Base-by-base conservation (phyloP, 2,888 invertebrate genomes). In the Limnephilus auricula region DNA sequence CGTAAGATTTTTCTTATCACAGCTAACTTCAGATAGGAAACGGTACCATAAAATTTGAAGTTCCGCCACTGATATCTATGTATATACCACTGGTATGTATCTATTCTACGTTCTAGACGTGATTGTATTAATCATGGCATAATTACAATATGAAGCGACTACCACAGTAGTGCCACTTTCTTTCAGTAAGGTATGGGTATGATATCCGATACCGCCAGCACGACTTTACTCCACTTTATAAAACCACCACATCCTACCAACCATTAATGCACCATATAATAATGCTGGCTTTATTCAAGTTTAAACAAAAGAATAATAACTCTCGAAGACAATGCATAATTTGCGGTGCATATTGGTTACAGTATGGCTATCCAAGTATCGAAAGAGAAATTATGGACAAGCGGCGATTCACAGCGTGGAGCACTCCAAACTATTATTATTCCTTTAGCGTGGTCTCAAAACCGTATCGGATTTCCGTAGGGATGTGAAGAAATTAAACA, bases 191-290 rank as follows among this genome's bases (percentile, higher is more conserved):
- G 65, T 25, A 9, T 65, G 34, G 79, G 37, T 34, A 30, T 78
- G 87, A 88, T 88, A 88, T 88, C 12, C 65, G 79, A 88, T 79
- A 79, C 40, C 85, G 85, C 40, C 45, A 45, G 85, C 85, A 85
- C 85, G 85, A 85, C 13, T 85, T 85, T 85, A 85, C 85, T 85
- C 85, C 50, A 85, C 85, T 85, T 85, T 30, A n/a, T n/a, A 25
- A 34, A 83, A 83, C 25, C 25, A 25, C 65, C 65, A 65, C 65
- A 65, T 65, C 18, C 50, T 50, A 50, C 65, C 65, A 25, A 65
- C 65, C 65, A 65, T 65, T n/a, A n/a, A 65, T n/a, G 65, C 65
- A n/a, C 65, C 25, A 65, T 65, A 65, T 9, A 25, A n/a, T 65
- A 25, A 25, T n/a, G 65, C 65, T 65, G 25, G 65, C 25, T 65